Percentiles rank a stretch among this genome's conserved stretches.
These are phyloP conservation scores for Hirudo medicinalis DNA, from an alignment of 1,140 invertebrate genomes.

Conservation along the genomic window DNA sequence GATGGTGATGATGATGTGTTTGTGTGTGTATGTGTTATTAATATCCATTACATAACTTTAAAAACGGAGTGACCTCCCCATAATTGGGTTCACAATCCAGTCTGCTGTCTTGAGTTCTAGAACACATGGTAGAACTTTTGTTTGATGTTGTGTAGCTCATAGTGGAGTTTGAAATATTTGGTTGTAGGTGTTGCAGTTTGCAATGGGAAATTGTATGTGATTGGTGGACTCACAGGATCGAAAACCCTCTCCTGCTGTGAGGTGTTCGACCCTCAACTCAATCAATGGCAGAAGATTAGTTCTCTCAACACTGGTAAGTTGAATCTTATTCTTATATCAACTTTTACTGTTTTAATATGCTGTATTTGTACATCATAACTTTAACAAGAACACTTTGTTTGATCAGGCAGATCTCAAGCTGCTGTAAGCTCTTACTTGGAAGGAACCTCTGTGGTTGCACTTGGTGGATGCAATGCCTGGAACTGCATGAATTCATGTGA, in stretches of 20 bases:
- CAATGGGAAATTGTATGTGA: slow-evolving; percentile 57
- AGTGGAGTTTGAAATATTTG: neutral
- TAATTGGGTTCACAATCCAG: neutral
- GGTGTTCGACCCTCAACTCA: slow-evolving; percentile 51
- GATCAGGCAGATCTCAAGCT: slow-evolving; percentile 61
- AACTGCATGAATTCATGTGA: slow-evolving; percentile 46
- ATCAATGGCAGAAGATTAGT: slow-evolving; percentile 54
- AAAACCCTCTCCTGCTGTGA: slow-evolving; percentile 60
- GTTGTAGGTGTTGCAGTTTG: slow-evolving; percentile 56
- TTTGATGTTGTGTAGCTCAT: neutral
- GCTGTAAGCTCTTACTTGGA: slow-evolving; percentile 40
- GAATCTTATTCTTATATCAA: neutral
- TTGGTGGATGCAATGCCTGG: slow-evolving; percentile 49
- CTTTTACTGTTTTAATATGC: neutral
- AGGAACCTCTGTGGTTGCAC: slow-evolving; percentile 42
- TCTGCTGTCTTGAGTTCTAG: neutral
- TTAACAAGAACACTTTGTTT: neutral
- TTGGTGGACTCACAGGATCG: slow-evolving; percentile 63
- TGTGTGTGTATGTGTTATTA: neutral
- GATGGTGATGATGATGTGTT: neutral
- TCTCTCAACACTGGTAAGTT: slow-evolving; percentile 50
- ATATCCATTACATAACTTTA: too few species aligned
- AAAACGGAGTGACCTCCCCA: neutral
- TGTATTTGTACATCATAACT: neutral
- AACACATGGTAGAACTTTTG: neutral